Percentiles rank a stretch among this genome's conserved stretches.
Conservation (phyloP, 2,888 invertebrate genomes). For the Ormyrus labotus region DNA sequence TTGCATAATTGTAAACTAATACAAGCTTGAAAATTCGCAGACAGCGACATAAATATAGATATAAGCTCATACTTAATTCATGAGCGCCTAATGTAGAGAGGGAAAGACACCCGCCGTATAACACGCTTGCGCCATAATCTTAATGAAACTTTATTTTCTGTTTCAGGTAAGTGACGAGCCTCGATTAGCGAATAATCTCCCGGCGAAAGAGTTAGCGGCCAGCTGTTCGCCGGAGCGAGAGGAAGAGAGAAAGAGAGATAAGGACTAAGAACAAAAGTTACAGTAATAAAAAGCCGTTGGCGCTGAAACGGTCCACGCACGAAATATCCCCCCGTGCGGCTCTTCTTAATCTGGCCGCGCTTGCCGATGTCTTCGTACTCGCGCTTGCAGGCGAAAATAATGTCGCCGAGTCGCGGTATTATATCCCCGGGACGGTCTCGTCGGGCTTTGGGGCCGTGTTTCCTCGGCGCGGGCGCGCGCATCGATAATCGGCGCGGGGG, state of each 20-base stretch:
- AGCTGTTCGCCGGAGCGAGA: neutral
- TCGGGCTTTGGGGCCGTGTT: conserved; percentile 20
- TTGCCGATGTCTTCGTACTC: conserved; percentile 18
- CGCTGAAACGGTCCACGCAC: conserved; percentile 17
- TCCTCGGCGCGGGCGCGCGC: conserved; percentile 1
- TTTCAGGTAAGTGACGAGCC: conserved; percentile 62
- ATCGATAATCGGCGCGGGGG: conserved; percentile 48
- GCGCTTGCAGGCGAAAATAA: conserved; percentile 11
- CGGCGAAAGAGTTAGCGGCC: conserved; percentile 33
- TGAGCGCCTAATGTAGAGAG: conserved; percentile 36
- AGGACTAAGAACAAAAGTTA: conserved; percentile 9
- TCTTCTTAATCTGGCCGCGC: conserved; percentile 51
- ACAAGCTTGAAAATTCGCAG: conserved; percentile 32
- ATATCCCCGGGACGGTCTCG: conserved; percentile 24
- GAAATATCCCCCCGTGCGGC: conserved; percentile 44
- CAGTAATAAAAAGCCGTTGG: conserved; percentile 34
- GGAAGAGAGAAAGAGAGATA: neutral
- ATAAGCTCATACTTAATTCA: conserved; percentile 49
- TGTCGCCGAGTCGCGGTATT: conserved; percentile 41
- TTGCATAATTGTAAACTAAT: conserved; percentile 53
- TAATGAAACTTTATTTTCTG: conserved; percentile 59
- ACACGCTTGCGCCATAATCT: conserved; percentile 45
- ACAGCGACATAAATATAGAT: conserved; percentile 31
- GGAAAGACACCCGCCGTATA: conserved; percentile 1
- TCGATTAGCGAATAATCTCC: conserved; percentile 49